Evolutionary conservation across 2,797 vertebrate genomes (phyloP), one percentile per base, ranked within the genome.

Genomic region (Poeciliopsis gracilis): DNA sequence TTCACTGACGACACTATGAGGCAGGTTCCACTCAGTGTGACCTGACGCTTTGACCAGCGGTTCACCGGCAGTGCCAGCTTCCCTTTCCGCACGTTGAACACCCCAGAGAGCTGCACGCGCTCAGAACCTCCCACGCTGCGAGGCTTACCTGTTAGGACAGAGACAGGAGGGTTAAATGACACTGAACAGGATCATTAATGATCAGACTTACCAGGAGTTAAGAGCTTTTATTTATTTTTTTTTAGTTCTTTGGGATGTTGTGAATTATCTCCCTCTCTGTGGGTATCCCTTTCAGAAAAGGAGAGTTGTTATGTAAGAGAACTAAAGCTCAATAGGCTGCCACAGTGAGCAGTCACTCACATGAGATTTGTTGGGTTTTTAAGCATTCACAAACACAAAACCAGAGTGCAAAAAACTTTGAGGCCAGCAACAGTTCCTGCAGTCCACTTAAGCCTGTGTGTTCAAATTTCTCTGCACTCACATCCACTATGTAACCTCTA

Each of bases 1-100:
- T 98, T 99, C 81, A 99, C 97, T 0, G 98, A 99, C 1, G 98
- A 99, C 20, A 99, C 97, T 79, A 99, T 98, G 78, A 99, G 96
- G 92, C 98, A 99, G 85, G 97, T 99, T 78, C 98, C 98, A 77
- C 98, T 98, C 88, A 99, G 95, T 49, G 97, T 99, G 88, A 98
- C 97, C 91, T 99, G 98, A 33, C 98, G 97, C 85, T 96, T 96
- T 28, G 97, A 97, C 98, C 98, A 99, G 88, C 98, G 97, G 96
- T 97, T 99, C 83, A 98, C 98, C 0, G 98, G 98, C 91, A 99
- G 93, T 84, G 98, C 97, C 96, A 99, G 97, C 92, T 98, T 99
- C 91, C 98, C 98, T 92, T 99, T 99, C 70, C 98, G 95, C 88
- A 99, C 98, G 73, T 97, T 98, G 91, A 97, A 99, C 88, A 96